Evolutionary conservation across 2,888 invertebrate species (phyloP), one percentile per base, ranked within the genome.

Genomic region (Cynaeus angustus): DNA sequence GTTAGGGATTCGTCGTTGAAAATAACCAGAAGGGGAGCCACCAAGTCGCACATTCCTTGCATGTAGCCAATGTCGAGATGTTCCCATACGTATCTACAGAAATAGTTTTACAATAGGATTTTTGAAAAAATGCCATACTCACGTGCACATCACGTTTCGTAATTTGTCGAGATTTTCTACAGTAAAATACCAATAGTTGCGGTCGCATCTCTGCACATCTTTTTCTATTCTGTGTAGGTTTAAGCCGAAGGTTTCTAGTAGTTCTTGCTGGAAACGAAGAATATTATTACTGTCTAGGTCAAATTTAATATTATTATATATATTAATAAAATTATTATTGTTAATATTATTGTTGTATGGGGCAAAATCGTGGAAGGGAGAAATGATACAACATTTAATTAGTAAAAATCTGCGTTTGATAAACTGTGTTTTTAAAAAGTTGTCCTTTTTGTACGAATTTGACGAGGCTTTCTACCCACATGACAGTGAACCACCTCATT

Each of bases 41-140:
- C 95, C 69, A 98, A 87, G 86, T 98, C 98, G 84, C 98, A 98
- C 98, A 98, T 98, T 78, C 98, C 98, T 85, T 98, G 98, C 89
- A 98, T 95, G 86, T 98, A 98, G 8, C 98, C 98, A 37, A 93
- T 90, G 53, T 97, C 96, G 75, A 98, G 86, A 83, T 98, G 95
- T 82, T 97, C 95, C 96, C 97, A 98, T 1, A 98, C 97, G 85
- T 96, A 98, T n/a, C 95, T 96, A 79, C 1, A 81, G 1, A 21
- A 21, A 9, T 12, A 10, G 45, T 7, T 8, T 3, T 10, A 37
- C 2, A 9, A 3, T 2, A 7, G 16, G 10, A 12, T 8, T 12
- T 45, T 21, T 21, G 21, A 10, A n/a, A n/a, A n/a, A n/a, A n/a
- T n/a, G n/a, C n/a, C n/a, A n/a, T n/a, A 86, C 92, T 90, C 86